Base-by-base conservation (phyloP, 1,140 invertebrate species). In the Aplysia californica region DNA sequence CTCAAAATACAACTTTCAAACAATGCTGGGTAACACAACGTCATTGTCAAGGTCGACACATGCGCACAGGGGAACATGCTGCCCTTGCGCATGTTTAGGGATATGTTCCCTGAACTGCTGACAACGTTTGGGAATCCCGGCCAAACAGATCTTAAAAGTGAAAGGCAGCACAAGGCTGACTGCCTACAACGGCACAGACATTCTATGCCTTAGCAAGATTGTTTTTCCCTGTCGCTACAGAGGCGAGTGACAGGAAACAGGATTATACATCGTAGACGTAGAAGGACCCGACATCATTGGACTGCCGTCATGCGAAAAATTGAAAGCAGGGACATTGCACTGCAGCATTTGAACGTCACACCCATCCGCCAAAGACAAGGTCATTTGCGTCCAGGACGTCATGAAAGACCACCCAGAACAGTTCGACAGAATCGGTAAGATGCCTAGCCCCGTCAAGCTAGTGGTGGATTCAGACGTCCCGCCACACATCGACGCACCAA, bases 401-500 rank as follows among this genome's bases (percentile, higher is more conserved):
- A 33, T 15, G 33, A 15, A n/a, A n/a, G 21, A 70, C 39, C 70
- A 70, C 38, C 70, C 41, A 18, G 55, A 76, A n/a, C 23, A 41
- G 20, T 76, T 76, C 68, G 66, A 79, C 64, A 29, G 55, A 4
- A 70, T 76, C 15, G 77, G 77, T 5, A 39, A 23, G 10, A 64
- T 75, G 15, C n/a, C n/a, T 2, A 66, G 77, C 1, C 18, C 31
- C 4, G 20, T 82, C 73, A 73, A 81, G 20, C 72, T 87, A 55
- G 26, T 80, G 59, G n/a, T 83, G 26, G 75, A 78, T 38, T 41
- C 41, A 29, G 33, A 73, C 6, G 73, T 59, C 35, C 59, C 74
- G 26, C 79, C 80, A 0, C 76, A 76, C 39, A 39, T 82, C 0
- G 78, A 82, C 44, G 59, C 77, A 20, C 76, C 77, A 35, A 80